A percentile compares a stretch with the other conserved stretches of the same genome.
These are phyloP conservation scores for Mastomys coucha DNA, from an alignment of 2,113 vertebrate genomes.

Conservation along the genomic window DNA sequence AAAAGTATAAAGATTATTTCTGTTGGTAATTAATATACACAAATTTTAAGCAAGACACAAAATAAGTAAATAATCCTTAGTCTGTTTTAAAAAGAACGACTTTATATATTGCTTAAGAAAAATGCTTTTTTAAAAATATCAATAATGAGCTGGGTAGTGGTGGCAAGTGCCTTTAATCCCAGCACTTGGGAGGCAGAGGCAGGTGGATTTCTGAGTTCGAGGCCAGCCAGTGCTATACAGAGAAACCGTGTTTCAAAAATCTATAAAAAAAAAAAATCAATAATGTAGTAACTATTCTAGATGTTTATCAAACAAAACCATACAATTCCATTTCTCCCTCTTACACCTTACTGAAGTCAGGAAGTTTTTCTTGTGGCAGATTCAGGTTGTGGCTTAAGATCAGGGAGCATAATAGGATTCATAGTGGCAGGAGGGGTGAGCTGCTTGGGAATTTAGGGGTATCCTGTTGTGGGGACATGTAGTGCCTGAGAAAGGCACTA, in stretches of 20 bases:
- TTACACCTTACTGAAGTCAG: constrained; percentile 61
- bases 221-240: no score
- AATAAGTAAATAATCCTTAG: constrained; percentile 34
- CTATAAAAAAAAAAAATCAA: background rate
- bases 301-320: constrained; percentile 53
- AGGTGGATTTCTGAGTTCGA: no score
- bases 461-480: background rate
- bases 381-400: constrained; percentile 56
- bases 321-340: constrained; percentile 47
- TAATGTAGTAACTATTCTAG: constrained; percentile 59
- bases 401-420: constrained; percentile 20
- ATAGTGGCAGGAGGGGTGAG: constrained; percentile 30
- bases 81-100: constrained; percentile 36
- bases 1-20: background rate
- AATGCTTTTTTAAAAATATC: constrained; percentile 40
- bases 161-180: no score
- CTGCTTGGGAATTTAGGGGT: constrained; percentile 35
- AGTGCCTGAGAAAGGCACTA: background rate
- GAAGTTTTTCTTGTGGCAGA: constrained; percentile 58
- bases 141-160: background rate
- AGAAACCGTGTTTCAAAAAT: no score
- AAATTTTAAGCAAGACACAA: constrained; percentile 61
- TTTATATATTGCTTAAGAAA: constrained; percentile 60
- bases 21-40: constrained; percentile 51
- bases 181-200: no score